These are phyloP conservation scores for Diadumene lineata DNA, from an alignment of 92 coral and sea anemone genomes.

Conservation along the genomic window DNA sequence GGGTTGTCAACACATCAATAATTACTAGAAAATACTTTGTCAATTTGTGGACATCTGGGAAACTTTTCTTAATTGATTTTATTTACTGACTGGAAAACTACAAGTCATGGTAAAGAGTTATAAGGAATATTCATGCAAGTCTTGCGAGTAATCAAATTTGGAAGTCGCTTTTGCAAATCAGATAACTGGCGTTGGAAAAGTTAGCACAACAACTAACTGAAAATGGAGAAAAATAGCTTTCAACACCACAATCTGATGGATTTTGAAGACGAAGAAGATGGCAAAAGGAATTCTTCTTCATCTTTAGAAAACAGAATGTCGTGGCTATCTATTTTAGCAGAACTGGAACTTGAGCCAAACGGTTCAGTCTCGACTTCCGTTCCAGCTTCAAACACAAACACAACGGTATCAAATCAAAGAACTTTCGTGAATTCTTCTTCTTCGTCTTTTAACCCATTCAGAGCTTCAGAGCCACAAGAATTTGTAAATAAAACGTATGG, in stretches of 20 bases:
- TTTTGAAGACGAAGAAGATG: slow-evolving; percentile 60
- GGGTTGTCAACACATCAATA: background rate
- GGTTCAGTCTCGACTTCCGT: background rate
- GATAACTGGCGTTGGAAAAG: background rate
- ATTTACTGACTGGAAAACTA: background rate
- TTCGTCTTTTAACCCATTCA: slow-evolving; percentile 4
- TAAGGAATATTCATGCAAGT: background rate
- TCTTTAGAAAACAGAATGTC: slow-evolving; percentile 29
- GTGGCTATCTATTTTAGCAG: slow-evolving; percentile 71
- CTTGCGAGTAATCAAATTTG: background rate
- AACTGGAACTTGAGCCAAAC: slow-evolving; percentile 20
- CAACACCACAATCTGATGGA: slow-evolving; percentile 58
- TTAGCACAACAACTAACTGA: background rate
- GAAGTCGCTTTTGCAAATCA: slow-evolving; percentile 4
- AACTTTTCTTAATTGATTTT: background rate
- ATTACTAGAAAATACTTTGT: background rate
- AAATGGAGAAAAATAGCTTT: slow-evolving; percentile 34
- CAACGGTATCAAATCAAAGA: background rate
- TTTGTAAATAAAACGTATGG: background rate
- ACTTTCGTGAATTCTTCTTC: background rate
- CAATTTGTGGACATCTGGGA: background rate
- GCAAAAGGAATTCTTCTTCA: slow-evolving; percentile 22
- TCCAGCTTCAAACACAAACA: background rate
- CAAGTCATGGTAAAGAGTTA: background rate
- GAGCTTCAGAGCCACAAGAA: background rate